Evolutionary conservation across 1,140 invertebrate species (phyloP).

Genomic region (Elysia chlorotica): DNA sequence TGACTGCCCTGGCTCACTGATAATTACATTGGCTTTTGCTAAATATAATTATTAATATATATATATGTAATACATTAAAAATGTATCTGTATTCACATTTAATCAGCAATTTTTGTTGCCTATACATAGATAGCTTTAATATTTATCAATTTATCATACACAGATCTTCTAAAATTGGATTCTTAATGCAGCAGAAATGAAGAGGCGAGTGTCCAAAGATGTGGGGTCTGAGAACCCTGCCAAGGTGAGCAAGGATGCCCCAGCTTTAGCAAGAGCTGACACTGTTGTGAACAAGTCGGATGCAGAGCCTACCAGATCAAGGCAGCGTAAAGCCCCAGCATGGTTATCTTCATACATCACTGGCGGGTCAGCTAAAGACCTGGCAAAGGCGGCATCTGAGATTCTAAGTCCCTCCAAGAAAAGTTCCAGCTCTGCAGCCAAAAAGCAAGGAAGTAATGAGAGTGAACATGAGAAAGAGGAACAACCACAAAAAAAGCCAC

Average conservation of each 20-base stretch:
- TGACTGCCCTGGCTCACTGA: too few relatives aligned
- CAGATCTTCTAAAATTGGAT: too few relatives aligned
- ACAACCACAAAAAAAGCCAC: neutral
- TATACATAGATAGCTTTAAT: too few relatives aligned
- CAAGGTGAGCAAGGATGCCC: slow-evolving; percentile 2
- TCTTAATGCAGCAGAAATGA: slow-evolving; percentile 17
- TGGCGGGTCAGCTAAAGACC: neutral
- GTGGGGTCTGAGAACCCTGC: neutral
- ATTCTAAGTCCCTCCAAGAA: neutral
- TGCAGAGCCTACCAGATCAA: neutral
- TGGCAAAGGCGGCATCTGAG: slow-evolving; percentile 6
- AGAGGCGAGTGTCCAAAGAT: slow-evolving; percentile 4
- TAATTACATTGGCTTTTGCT: too few relatives aligned
- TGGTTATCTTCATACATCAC: slow-evolving; percentile 21
- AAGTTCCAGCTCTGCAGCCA: neutral
- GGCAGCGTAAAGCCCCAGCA: slow-evolving; percentile 17
- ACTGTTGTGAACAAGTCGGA: neutral
- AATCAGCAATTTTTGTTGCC: too few relatives aligned
- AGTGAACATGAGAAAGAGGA: too few relatives aligned
- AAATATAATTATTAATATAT: too few relatives aligned
- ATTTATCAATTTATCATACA: too few relatives aligned
- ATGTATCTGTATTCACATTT: too few relatives aligned
- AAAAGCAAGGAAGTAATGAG: too few relatives aligned
- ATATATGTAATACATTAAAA: too few relatives aligned
- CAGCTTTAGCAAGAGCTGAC: neutral